Evolutionary conservation across 2,888 invertebrate genomes (phyloP).

Genomic region (Pollenia amentaria): DNA sequence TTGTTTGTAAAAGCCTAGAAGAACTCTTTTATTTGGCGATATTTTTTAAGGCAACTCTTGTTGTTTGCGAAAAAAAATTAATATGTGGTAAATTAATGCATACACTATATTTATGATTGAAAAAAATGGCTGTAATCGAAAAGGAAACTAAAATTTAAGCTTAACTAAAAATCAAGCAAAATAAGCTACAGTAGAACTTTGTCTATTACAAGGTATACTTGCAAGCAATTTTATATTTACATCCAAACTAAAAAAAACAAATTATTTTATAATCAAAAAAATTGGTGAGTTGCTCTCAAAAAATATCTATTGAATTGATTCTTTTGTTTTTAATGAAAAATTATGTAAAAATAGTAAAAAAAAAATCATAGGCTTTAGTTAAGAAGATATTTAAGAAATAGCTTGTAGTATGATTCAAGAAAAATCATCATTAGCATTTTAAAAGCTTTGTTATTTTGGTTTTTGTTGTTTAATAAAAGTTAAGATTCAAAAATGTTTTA

Average conservation of each 20-base stretch:
- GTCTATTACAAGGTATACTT: slow-evolving; percentile 19
- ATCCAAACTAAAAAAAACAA: background rate
- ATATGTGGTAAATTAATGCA: slow-evolving; percentile 61
- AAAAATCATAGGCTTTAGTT: slow-evolving; percentile 73
- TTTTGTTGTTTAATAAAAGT: slow-evolving; percentile 33
- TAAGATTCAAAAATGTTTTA: slow-evolving; percentile 56
- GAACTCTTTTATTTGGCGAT: slow-evolving; percentile 80
- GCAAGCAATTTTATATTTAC: slow-evolving; percentile 42
- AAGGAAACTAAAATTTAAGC: slow-evolving; percentile 14
- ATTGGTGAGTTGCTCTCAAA: slow-evolving; percentile 67
- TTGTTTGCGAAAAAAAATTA: slow-evolving; percentile 37
- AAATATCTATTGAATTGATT: slow-evolving; percentile 63
- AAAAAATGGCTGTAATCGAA: slow-evolving; percentile 5
- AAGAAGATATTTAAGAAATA: slow-evolving; percentile 67
- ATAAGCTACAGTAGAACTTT: slow-evolving; percentile 18
- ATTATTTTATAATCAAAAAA: slow-evolving; percentile 31
- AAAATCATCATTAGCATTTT: slow-evolving; percentile 72
- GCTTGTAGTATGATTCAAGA: slow-evolving; percentile 75
- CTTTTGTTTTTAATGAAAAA: slow-evolving; percentile 57
- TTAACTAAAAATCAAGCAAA: slow-evolving; percentile 18
- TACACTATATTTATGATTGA: slow-evolving; percentile 13
- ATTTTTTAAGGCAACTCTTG: slow-evolving; percentile 83
- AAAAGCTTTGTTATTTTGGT: slow-evolving; percentile 53
- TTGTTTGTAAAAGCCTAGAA: slow-evolving; percentile 85
- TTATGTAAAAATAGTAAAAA: slow-evolving; percentile 68